Evolutionary conservation across 2,113 vertebrate genomes (phyloP), one percentile per base, ranked within the genome.

Genomic region (Bagarius yarrelli): DNA sequence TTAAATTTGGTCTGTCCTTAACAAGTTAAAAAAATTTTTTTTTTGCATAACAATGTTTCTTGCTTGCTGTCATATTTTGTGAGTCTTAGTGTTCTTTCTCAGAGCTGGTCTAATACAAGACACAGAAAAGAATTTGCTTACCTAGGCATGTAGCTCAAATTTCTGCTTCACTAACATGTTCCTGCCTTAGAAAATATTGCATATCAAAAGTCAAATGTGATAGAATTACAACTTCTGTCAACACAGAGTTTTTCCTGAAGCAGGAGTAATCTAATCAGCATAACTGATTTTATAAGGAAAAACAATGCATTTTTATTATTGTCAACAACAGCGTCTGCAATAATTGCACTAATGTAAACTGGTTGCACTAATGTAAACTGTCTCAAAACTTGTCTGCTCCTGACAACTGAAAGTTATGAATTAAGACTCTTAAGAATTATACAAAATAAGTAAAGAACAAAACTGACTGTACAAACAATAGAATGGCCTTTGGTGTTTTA

Each of bases 91-190:
- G 47, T 59, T 69, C 56, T 70, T 92, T 92, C 91, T 87, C 91
- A 92, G 71, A 61, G 77, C 2, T 40, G 36, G 67, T 27, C 50
- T 9, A 47, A 23, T 63, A 61, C 30, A 67, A 52, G 60, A 32
- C 23, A 76, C 36, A 79, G 9, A 50, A 32, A 78, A 72, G 25
- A 75, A 66, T 86, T 34, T 85, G 86, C 88, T 87, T 60, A 81
- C 52, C 81, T 87, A 18, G 85, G 87, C 87, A 86, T 66, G 66
- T 47, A 47, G 86, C 83, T 92, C 89, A 11, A 18, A 67, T 93
- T 90, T 88, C 91, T 75, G 60, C n/a, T 8, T 55, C 69, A 25
- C 44, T 55, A 34, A 34, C 19, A 73, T 19, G 36, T 30, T 56
- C 8, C 32, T 52, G 32, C 19, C 13, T 52, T 50, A 30, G 25